Percentiles rank a stretch among this genome's conserved stretches.
These are phyloP conservation scores for Villa cingulata DNA, from an alignment of 2,888 invertebrate species.

Conservation along the genomic window DNA sequence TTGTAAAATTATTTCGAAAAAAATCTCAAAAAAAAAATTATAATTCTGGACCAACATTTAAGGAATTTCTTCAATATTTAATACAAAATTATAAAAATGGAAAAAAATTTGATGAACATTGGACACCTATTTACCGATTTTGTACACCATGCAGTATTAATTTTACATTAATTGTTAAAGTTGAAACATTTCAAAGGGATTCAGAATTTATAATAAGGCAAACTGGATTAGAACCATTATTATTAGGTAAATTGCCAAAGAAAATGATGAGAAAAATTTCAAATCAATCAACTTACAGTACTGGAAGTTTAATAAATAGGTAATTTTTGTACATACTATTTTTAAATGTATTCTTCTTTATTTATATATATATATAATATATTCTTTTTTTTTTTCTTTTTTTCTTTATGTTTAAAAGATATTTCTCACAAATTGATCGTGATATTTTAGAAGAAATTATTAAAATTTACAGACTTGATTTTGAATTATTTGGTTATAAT, in stretches of 20 bases:
- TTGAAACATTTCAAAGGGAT: constrained; percentile 47
- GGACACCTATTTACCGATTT: constrained; percentile 50
- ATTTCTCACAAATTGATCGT: constrained; percentile 44
- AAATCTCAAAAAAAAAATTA: constrained; percentile 23
- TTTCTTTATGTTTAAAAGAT: too few species aligned
- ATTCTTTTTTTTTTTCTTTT: constrained; percentile 1
- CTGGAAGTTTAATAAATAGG: constrained; percentile 41
- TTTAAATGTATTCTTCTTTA: background rate
- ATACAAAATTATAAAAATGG: constrained; percentile 44
- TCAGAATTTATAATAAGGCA: constrained; percentile 46
- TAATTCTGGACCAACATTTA: constrained; percentile 46
- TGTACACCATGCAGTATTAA: constrained; percentile 53
- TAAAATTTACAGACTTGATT: constrained; percentile 50
- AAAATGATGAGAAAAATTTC: constrained; percentile 41
- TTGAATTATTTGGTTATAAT: constrained; percentile 55
- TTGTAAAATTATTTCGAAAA: constrained; percentile 46
- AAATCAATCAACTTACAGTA: constrained; percentile 28
- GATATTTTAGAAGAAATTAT: constrained; percentile 44
- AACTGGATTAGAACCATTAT: constrained; percentile 42
- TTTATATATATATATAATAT: background rate
- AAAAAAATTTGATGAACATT: constrained; percentile 48
- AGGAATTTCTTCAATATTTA: constrained; percentile 56
- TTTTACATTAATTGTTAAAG: constrained; percentile 49
- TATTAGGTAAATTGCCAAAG: constrained; percentile 38
- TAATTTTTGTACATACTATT: constrained; percentile 25